Conservation (phyloP, 2,113 vertebrate genomes). For the Lycaon pictus region DNA sequence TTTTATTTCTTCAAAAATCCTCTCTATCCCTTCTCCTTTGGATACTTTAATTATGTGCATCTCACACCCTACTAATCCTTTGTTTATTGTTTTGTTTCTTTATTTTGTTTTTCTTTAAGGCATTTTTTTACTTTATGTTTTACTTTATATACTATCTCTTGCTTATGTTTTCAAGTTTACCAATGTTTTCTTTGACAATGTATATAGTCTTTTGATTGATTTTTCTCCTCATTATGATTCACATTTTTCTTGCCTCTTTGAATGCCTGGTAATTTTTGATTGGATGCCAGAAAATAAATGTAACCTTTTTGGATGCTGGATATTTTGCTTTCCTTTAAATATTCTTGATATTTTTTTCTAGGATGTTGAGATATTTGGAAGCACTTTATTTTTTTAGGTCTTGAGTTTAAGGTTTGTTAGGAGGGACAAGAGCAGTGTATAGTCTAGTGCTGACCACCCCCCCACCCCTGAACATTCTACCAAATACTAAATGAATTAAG, state of each 20-base stretch:
- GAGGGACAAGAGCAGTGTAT: background rate
- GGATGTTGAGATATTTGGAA: background rate
- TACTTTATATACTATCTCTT: background rate
- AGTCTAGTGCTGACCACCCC: background rate
- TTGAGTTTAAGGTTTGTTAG: constrained; percentile 26
- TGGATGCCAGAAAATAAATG: background rate
- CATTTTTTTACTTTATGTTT: background rate
- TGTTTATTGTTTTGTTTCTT: background rate
- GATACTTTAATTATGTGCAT: background rate
- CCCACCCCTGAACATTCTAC: background rate
- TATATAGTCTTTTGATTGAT: background rate
- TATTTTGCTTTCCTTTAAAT: constrained; percentile 6
- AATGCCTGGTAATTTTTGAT: background rate
- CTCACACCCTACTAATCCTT: background rate
- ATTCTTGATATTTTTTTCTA: background rate
- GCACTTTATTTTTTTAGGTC: background rate
- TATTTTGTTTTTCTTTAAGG: background rate
- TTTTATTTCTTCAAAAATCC: background rate
- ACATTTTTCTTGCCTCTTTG: background rate
- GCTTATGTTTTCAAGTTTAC: background rate
- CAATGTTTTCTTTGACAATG: background rate
- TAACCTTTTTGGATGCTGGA: background rate
- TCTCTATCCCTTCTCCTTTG: background rate
- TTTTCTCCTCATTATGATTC: background rate
- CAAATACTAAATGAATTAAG: background rate